These are phyloP conservation scores for Tympanoctomys barrerae DNA, from an alignment of 2,797 vertebrate genomes.

Conservation along the genomic window DNA sequence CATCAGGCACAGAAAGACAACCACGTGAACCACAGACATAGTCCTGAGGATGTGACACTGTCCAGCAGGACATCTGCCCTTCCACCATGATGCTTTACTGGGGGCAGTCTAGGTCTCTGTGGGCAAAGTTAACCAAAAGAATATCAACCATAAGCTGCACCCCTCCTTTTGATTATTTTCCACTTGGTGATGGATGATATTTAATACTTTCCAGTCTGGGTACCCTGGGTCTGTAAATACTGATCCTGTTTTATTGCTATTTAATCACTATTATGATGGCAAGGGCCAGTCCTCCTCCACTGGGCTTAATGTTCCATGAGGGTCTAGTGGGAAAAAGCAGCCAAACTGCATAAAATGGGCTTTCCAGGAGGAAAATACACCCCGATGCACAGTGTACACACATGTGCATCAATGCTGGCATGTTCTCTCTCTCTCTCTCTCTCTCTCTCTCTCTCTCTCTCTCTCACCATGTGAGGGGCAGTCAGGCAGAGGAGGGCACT, in stretches of 20 bases:
- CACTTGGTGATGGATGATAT: constrained; percentile 44
- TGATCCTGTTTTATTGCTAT: constrained; percentile 37
- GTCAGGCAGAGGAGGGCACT: neutral
- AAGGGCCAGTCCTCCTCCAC: neutral
- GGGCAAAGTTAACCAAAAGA: neutral
- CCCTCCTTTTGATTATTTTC: neutral
- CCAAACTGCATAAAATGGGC: neutral
- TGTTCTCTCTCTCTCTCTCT: no score
- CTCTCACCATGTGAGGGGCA: rapidly evolving
- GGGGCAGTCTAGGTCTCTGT: neutral
- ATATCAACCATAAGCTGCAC: neutral
- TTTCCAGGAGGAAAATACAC: neutral
- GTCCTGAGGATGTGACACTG: rapidly evolving
- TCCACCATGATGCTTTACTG: neutral
- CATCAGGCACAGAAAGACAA: no score
- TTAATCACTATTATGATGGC: constrained; percentile 38
- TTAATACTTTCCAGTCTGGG: constrained; percentile 53
- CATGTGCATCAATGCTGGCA: neutral
- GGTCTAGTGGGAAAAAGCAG: neutral
- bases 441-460: no score
- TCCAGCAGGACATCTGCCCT: neutral
- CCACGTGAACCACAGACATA: neutral
- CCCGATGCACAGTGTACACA: rapidly evolving
- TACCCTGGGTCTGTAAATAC: constrained; percentile 52
- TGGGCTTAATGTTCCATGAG: constrained; percentile 32